phyloP scores from a whole-genome alignment of 2,888 invertebrate genomes.

The Cinara cedri region DNA sequence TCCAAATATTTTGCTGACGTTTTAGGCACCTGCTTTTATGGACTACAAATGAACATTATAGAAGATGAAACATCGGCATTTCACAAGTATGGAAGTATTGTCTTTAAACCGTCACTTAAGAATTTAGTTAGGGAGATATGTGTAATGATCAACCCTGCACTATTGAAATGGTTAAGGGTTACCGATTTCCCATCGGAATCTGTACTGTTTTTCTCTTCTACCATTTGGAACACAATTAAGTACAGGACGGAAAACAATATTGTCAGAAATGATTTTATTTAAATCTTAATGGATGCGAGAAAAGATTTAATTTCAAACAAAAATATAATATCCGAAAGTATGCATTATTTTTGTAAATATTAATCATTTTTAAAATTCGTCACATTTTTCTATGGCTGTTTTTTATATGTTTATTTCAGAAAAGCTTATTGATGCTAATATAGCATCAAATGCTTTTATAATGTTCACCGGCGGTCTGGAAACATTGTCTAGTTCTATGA shows the following conservation, averaged over 20 bases:
- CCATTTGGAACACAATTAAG: slow-evolving; percentile 48
- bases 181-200: slow-evolving; percentile 55
- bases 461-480: slow-evolving; percentile 68
- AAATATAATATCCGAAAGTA: background rate
- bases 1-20: slow-evolving; percentile 65
- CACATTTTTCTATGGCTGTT: too few relatives aligned
- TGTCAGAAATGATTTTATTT: background rate
- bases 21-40: slow-evolving; percentile 65
- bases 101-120: slow-evolving; percentile 62
- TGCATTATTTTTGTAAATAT: background rate
- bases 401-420: too few relatives aligned
- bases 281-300: background rate
- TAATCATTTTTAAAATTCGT: background rate
- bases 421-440: too few relatives aligned
- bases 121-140: slow-evolving; percentile 59
- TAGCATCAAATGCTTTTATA: slow-evolving; percentile 66
- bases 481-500: slow-evolving; percentile 63
- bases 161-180: slow-evolving; percentile 58
- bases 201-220: slow-evolving; percentile 39
- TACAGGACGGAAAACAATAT: slow-evolving; percentile 38
- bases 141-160: slow-evolving; percentile 57
- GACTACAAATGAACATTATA: slow-evolving; percentile 64
- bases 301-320: background rate
- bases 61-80: slow-evolving; percentile 63
- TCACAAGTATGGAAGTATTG: slow-evolving; percentile 62